Conservation (phyloP, 1,140 invertebrate genomes). For the Macrosteles quadrilineatus region DNA sequence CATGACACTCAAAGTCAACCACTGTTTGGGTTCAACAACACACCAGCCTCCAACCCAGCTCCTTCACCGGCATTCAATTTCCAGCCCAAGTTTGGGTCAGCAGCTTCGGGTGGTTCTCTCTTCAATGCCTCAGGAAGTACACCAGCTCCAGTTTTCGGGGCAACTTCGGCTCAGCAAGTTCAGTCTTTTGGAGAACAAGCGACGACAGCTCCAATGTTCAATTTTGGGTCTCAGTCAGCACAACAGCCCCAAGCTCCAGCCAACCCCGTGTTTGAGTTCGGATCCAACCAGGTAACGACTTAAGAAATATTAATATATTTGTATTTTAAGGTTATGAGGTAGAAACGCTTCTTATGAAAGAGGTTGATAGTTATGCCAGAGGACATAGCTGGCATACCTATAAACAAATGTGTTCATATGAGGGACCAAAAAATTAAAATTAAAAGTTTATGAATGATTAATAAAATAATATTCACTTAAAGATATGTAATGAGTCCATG, state of each 20-base stretch:
- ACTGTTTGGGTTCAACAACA: slow-evolving; percentile 18
- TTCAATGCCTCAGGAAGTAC: not conserved
- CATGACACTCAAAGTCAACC: not conserved
- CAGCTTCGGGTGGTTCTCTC: not conserved
- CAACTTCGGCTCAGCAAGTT: slow-evolving; percentile 36
- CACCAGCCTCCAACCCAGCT: not conserved
- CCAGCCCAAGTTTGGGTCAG: not conserved
- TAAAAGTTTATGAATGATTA: not conserved
- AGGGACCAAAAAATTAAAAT: no score
- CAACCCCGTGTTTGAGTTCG: slow-evolving; percentile 20
- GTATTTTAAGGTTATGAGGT: no score
- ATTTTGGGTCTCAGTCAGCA: not conserved
- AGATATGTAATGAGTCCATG: no score
- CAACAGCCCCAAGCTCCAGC: not conserved
- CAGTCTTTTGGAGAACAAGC: slow-evolving; percentile 13
- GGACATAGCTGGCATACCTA: no score
- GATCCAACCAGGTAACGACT: slow-evolving; percentile 28
- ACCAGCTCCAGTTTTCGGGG: slow-evolving; percentile 35
- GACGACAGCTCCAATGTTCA: not conserved
- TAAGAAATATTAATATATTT: no score
- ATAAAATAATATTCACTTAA: no score
- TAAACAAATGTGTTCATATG: no score
- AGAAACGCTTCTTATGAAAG: no score
- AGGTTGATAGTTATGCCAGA: no score
- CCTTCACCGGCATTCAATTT: slow-evolving; percentile 4